Evolutionary conservation across 2,797 vertebrate species (phyloP).

Genomic region (Todus mexicanus): DNA sequence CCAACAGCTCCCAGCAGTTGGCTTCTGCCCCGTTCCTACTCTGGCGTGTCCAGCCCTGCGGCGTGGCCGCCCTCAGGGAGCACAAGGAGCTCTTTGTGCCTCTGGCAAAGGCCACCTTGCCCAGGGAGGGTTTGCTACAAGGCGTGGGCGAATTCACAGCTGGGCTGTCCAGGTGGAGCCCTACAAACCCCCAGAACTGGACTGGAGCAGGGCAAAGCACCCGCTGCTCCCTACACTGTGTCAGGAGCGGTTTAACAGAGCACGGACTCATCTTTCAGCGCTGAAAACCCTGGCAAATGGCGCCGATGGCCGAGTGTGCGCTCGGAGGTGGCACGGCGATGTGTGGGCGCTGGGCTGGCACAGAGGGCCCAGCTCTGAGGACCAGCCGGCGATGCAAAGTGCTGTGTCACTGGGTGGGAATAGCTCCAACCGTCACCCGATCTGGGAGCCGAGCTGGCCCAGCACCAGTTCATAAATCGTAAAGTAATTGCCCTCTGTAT

Average conservation of each 20-base stretch:
- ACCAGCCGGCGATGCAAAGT: constrained; percentile 38
- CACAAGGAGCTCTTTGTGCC: constrained; percentile 47
- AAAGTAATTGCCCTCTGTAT: constrained; percentile 62
- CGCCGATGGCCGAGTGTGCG: constrained; percentile 22
- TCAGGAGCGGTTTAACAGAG: neutral
- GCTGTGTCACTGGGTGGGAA: constrained; percentile 66
- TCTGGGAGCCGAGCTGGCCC: constrained; percentile 51
- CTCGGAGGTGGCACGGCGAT: constrained; percentile 15
- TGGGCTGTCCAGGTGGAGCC: neutral
- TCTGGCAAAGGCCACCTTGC: constrained; percentile 33
- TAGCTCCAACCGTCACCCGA: constrained; percentile 44
- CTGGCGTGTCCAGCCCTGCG: neutral
- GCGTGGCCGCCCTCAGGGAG: neutral
- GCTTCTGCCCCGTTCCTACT: neutral
- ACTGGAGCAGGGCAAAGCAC: neutral
- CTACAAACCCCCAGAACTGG: neutral
- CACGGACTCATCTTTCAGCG: constrained; percentile 13
- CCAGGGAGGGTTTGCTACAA: constrained; percentile 28
- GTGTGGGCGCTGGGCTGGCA: constrained; percentile 10
- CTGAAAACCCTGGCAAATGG: constrained; percentile 60
- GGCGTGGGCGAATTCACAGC: neutral
- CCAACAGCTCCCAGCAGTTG: neutral
- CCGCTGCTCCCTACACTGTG: neutral
- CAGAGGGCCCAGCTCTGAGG: constrained; percentile 20
- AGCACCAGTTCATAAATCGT: constrained; percentile 67